Percentiles rank a stretch among this genome's conserved stretches.
phyloP scores from a whole-genome alignment of 2,888 invertebrate species.

The Andrena praecox region DNA sequence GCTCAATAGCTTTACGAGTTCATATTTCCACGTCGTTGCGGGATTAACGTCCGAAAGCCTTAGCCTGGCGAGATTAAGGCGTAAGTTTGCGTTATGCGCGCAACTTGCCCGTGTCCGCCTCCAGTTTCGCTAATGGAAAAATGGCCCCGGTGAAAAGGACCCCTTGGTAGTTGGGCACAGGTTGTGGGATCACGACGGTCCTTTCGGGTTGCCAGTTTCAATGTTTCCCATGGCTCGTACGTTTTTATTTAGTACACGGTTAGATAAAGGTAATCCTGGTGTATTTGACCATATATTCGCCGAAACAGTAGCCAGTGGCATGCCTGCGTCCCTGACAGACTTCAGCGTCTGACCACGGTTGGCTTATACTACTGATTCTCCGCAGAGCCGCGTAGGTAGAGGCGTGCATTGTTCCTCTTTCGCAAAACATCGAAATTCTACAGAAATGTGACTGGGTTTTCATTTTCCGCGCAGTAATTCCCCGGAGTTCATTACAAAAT shows the following conservation, averaged over 20 bases:
- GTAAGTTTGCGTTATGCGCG: constrained; percentile 35
- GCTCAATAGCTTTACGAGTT: constrained; percentile 64
- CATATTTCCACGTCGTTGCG: constrained; percentile 62
- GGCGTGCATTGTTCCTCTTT: too few species aligned
- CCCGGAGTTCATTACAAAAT: not conserved
- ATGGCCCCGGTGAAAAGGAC: not conserved
- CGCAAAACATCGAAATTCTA: too few species aligned
- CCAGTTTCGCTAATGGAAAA: constrained; percentile 1
- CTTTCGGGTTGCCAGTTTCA: not conserved
- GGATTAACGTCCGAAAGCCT: constrained; percentile 47
- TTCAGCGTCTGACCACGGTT: not conserved
- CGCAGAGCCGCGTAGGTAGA: too few species aligned
- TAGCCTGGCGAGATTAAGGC: constrained; percentile 42
- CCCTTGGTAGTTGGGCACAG: too few species aligned
- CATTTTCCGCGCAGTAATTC: too few species aligned
- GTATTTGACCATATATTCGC: too few species aligned
- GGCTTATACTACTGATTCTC: not conserved
- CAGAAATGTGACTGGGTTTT: too few species aligned
- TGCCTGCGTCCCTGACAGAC: too few species aligned
- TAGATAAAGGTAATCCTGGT: too few species aligned
- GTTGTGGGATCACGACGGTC: too few species aligned
- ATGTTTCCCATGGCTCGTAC: not conserved
- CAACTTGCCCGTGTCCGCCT: not conserved
- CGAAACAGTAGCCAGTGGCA: too few species aligned
- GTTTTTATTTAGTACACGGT: too few species aligned